These are phyloP conservation scores for Psittacus erithacus DNA, from an alignment of 2,113 vertebrate genomes.

Conservation along the genomic window DNA sequence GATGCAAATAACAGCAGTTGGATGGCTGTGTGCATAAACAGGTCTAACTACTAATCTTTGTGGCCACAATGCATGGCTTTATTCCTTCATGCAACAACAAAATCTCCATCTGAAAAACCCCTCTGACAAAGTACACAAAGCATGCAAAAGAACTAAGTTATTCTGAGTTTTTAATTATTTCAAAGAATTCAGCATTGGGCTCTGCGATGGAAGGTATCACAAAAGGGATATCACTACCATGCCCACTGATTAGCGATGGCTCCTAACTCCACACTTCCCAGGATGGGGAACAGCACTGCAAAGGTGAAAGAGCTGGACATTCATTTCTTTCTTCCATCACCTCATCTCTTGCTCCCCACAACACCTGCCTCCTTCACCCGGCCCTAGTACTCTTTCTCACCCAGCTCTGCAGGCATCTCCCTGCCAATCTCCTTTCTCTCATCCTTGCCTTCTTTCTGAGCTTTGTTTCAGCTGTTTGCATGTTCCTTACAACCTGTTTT, in stretches of 20 bases:
- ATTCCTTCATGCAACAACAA: conserved; percentile 27
- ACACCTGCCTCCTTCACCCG: background rate
- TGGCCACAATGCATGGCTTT: background rate
- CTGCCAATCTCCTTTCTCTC: background rate
- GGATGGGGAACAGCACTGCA: fast-evolving
- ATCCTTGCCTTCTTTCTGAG: background rate
- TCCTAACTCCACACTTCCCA: fast-evolving
- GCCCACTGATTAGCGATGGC: fast-evolving
- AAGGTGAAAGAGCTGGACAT: background rate
- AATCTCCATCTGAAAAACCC: conserved; percentile 27
- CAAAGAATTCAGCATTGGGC: background rate
- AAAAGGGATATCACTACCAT: background rate
- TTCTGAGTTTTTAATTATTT: background rate
- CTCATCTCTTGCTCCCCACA: background rate
- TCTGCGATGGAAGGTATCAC: background rate
- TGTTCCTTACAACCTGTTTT: background rate
- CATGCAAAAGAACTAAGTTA: background rate
- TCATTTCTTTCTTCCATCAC: background rate
- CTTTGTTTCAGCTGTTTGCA: background rate
- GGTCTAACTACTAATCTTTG: conserved; percentile 57
- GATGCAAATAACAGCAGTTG: conserved; percentile 62
- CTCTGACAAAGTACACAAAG: background rate
- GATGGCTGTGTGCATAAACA: conserved; percentile 51
- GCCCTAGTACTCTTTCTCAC: background rate
- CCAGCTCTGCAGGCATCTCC: background rate